Base-by-base conservation (phyloP, 2,888 invertebrate genomes). In the Coelopa pilipes region DNA sequence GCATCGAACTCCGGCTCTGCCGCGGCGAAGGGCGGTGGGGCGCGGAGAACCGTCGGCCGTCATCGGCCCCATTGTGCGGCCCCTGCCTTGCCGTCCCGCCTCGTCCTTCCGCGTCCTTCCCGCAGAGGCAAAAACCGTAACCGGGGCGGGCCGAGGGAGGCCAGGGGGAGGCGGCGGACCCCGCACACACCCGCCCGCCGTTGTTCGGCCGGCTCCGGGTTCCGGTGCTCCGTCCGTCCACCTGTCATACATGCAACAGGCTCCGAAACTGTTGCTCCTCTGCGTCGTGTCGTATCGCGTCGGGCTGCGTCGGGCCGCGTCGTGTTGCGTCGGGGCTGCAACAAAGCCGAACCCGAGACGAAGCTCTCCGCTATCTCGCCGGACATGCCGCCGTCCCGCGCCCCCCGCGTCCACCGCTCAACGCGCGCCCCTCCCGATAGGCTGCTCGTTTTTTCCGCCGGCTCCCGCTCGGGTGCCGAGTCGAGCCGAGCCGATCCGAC, bases 161-260 rank as follows among this genome's bases (percentile, higher is more conserved):
- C 15, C 45, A n/a, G 24, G 45, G 15, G 34, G 13, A n/a, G 15
- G 13, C 53, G 3, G 17, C 45, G 3, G 47, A 45, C 46, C 53
- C n/a, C 10, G 53, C n/a, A 13, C 53, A 53, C 53, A n/a, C 10
- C 53, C 53, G 53, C n/a, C 53, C 19, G 3, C 24, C 21, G 12
- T 60, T 60, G 21, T 65, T 47, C 66, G 63, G 63, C 50, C 49
- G 11, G 21, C n/a, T 66, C 49, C 17, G 19, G 47, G 46, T 19
- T 21, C 47, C 21, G 60, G 59, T 13, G n/a, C 47, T n/a, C 63
- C 45, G 55, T 53, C 70, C 17, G n/a, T 80, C 80, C 76, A 78
- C 67, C 72, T 75, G 65, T 70, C 76, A 67, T 72, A 73, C 76
- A 81, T 83, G 84, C 85, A 85, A 84, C 84, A 84, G 85, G 83